A percentile compares a stretch with the other conserved stretches of the same genome.
Evolutionary conservation across 1,140 invertebrate genomes (phyloP).

Genomic region (Dysdera silvatica): DNA sequence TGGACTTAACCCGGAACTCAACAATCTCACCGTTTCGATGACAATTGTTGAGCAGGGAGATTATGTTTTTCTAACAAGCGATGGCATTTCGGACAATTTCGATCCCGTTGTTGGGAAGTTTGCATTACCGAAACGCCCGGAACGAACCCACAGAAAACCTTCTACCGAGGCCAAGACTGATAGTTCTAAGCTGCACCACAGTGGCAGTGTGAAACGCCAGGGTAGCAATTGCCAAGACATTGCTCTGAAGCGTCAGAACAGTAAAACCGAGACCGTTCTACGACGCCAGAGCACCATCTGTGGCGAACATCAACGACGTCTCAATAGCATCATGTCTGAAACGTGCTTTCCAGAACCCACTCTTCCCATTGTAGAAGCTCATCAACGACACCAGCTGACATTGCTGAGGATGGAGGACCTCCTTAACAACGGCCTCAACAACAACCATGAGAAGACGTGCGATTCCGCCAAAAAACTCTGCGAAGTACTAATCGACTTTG

Average conservation of each 20-base stretch:
- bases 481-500: conserved; percentile 67
- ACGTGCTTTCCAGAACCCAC: not conserved
- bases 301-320: not conserved
- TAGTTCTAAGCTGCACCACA: not conserved
- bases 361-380: conserved; percentile 62
- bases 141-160: conserved; percentile 16
- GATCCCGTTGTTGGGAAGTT: conserved; percentile 91
- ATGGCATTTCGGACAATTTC: conserved; percentile 89
- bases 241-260: conserved; percentile 6
- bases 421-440: conserved; percentile 57
- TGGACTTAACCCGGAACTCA: conserved; percentile 77
- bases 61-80: conserved; percentile 80
- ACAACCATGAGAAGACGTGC: conserved; percentile 50
- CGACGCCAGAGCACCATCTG: conserved; percentile 27
- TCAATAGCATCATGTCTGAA: not conserved
- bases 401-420: conserved; percentile 71
- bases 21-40: conserved; percentile 82
- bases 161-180: not conserved
- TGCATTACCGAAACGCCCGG: conserved; percentile 53
- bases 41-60: conserved; percentile 74
- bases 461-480: conserved; percentile 56
- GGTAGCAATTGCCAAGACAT: conserved; percentile 22
- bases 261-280: not conserved
- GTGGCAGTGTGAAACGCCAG: conserved; percentile 7
- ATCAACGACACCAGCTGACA: conserved; percentile 69